phyloP scores from a whole-genome alignment of 2,113 vertebrate species.

The Stictonetta naevosa region DNA sequence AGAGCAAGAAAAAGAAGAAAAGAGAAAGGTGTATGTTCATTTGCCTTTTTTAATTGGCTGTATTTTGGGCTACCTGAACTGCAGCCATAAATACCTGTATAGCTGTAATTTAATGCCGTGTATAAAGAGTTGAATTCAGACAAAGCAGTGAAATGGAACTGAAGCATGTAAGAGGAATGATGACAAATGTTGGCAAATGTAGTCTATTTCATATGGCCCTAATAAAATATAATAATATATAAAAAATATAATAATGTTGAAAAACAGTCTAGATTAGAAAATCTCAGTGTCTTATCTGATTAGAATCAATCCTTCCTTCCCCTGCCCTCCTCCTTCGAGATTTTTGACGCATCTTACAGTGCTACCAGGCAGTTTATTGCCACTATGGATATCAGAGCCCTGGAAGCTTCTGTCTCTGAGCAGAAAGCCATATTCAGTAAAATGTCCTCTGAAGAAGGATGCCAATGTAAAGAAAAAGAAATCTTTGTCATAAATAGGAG shows the following conservation, averaged over 20 bases:
- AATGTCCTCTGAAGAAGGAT: slow-evolving; percentile 2
- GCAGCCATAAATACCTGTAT: not conserved
- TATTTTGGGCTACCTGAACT: not conserved
- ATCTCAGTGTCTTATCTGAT: not conserved
- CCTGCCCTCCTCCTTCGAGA: not conserved
- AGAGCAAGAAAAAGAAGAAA: not conserved
- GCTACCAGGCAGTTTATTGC: not conserved
- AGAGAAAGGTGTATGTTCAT: not conserved
- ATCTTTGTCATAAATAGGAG: not conserved
- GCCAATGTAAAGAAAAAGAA: slow-evolving; percentile 6
- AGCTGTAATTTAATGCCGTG: not conserved
- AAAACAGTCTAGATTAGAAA: slow-evolving; percentile 17
- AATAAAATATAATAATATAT: slow-evolving; percentile 2
- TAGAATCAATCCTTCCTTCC: slow-evolving; percentile 1
- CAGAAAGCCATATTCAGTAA: slow-evolving; percentile 27
- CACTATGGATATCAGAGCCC: not conserved
- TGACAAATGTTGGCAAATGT: not conserved
- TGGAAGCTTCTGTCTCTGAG: not conserved
- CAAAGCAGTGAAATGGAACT: not conserved
- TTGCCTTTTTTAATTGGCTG: not conserved
- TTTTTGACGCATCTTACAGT: slow-evolving; percentile 20
- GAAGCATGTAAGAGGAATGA: not conserved
- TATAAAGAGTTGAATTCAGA: not conserved
- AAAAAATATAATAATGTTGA: no score
- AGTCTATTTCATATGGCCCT: not conserved